Percentiles rank a stretch among this genome's conserved stretches.
Conservation (phyloP, 2,113 vertebrate species). For the Indri indri region DNA sequence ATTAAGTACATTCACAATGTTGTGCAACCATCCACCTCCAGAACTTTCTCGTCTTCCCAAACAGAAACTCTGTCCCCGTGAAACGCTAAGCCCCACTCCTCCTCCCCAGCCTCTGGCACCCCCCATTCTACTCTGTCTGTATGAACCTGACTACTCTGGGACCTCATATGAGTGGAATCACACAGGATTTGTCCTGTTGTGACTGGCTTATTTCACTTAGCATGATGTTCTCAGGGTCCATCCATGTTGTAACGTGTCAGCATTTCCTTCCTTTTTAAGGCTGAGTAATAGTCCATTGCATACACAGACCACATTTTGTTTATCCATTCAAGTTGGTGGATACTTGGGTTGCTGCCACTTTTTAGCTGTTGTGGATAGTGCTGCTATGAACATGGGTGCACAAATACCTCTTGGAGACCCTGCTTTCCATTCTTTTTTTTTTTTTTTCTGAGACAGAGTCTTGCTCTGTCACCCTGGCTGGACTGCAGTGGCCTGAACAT, state of each 20-base stretch:
- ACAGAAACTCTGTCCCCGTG: background rate
- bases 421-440: background rate
- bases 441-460: background rate
- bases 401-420: too few species aligned
- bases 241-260: too few species aligned
- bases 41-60: background rate
- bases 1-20: background rate
- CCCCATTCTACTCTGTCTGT: background rate
- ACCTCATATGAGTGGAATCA: background rate
- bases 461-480: background rate
- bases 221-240: background rate
- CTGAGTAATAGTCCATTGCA: background rate
- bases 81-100: background rate
- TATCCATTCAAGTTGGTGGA: too few species aligned
- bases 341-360: too few species aligned
- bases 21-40: background rate
- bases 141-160: background rate
- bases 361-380: too few species aligned
- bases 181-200: background rate
- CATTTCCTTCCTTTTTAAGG: too few species aligned
- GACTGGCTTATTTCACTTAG: background rate
- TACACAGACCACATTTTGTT: background rate
- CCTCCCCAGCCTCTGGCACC: background rate
- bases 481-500: background rate
- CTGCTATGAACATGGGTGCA: background rate